Conservation (phyloP, 2,888 invertebrate genomes). For the Lasioglossum calceatum region DNA sequence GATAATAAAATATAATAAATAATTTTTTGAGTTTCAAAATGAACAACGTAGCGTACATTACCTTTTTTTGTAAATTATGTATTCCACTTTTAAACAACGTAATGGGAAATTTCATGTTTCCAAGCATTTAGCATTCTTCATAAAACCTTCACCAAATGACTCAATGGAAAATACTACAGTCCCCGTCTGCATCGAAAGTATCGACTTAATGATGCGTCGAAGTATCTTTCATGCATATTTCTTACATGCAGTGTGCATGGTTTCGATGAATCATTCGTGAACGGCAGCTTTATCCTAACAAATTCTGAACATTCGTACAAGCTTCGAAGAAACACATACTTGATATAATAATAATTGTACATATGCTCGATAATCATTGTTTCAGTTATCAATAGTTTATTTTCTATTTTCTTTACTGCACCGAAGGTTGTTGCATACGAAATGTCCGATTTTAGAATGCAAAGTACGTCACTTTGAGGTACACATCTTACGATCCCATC, state of each 20-base stretch:
- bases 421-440: too few species aligned
- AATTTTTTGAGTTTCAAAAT: too few species aligned
- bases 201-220: conserved; percentile 27
- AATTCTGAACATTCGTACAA: background rate
- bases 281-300: conserved; percentile 13
- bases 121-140: conserved; percentile 23
- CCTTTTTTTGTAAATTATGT: too few species aligned
- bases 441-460: too few species aligned
- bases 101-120: background rate
- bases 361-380: background rate
- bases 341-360: background rate
- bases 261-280: conserved; percentile 47
- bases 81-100: background rate
- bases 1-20: too few species aligned
- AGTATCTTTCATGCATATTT: conserved; percentile 29
- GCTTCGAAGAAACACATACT: background rate
- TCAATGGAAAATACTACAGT: conserved; percentile 11
- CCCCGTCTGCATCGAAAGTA: conserved; percentile 39
- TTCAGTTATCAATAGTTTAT: too few species aligned
- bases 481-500: too few species aligned
- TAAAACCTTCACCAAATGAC: conserved; percentile 20
- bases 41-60: too few species aligned
- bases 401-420: too few species aligned
- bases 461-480: too few species aligned
- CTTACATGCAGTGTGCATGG: conserved; percentile 33